Base-by-base conservation (phyloP, 2,888 invertebrate genomes). In the Synergus umbraculus region DNA sequence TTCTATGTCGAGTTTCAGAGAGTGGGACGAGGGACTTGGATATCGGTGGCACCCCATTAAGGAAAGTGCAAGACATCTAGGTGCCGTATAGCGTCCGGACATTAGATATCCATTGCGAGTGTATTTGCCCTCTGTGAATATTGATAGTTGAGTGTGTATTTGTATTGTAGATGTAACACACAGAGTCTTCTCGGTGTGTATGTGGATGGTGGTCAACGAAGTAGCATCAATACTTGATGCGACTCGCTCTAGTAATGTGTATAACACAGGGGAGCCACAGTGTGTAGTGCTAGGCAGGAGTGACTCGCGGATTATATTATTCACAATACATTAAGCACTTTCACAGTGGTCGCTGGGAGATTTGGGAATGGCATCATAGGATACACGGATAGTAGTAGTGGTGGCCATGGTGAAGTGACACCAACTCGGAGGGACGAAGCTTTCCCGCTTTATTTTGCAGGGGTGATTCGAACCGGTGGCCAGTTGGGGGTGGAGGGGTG, bases 251-350 rank as follows among this genome's bases (percentile, higher is more conserved):
- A 84, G 79, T 81, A 80, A 79, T 65, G 69, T 79, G 64, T 44
- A 60, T 44, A 60, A 76, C 78, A 77, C 76, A 76, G 73, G 80
- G 77, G 82, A 76, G 78, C 76, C 79, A 54, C 77, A 81, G 76
- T 63, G 73, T 64, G 44, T 78, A 41, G 82, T 81, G 73, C 79
- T 77, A 80, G 76, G 79, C 46, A 82, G 84, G 87, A 87, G 85
- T 87, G 87, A 87, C 88, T 87, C 87, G 88, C 85, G 88, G 89
- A 90, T 91, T 89, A 90, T 89, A 91, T 90, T 91, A 91, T 91
- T 91, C 89, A 88, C 91, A 89, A 90, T 88, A 91, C 91, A 91
- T 90, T 90, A 90, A 90, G 86, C 89, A 88, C 89, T 90, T 89
- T 91, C 86, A 88, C 85, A 87, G 87, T 84, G 86, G 83, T 86